A percentile compares a stretch with the other conserved stretches of the same genome.
phyloP scores from a whole-genome alignment of 2,888 invertebrate genomes.

The Leistus spinibarbis region DNA sequence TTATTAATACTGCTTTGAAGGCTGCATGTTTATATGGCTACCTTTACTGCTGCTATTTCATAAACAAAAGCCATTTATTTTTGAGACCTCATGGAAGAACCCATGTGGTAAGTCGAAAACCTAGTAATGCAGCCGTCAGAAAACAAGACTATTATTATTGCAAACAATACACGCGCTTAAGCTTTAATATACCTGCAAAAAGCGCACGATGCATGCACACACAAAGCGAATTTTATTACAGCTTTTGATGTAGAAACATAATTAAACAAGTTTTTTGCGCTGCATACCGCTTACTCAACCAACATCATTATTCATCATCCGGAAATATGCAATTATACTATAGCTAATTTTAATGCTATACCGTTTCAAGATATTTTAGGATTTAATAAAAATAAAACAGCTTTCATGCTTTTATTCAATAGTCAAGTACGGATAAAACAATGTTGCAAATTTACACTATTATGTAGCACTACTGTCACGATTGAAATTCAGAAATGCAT shows the following conservation, averaged over 20 bases:
- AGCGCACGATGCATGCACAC: background rate
- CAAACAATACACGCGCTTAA: slow-evolving; percentile 26
- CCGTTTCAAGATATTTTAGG: background rate
- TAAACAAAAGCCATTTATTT: slow-evolving; percentile 15
- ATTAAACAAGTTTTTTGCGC: background rate
- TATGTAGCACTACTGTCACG: no score
- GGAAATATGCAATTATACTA: background rate
- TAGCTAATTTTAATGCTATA: background rate
- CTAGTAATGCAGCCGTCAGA: background rate
- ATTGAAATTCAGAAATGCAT: no score
- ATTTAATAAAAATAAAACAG: background rate
- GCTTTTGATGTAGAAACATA: slow-evolving; percentile 16
- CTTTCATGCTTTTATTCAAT: background rate
- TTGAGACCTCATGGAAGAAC: background rate
- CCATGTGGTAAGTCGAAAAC: background rate
- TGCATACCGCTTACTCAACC: background rate
- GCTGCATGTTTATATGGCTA: background rate
- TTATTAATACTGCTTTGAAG: background rate
- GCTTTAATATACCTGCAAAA: background rate
- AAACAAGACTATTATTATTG: slow-evolving; percentile 18
- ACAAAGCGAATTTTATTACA: background rate
- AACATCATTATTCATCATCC: background rate
- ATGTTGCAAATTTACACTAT: background rate
- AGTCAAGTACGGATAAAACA: background rate
- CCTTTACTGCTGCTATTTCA: background rate